Conservation (phyloP, 2,888 invertebrate species). For the Acleris laterana region DNA sequence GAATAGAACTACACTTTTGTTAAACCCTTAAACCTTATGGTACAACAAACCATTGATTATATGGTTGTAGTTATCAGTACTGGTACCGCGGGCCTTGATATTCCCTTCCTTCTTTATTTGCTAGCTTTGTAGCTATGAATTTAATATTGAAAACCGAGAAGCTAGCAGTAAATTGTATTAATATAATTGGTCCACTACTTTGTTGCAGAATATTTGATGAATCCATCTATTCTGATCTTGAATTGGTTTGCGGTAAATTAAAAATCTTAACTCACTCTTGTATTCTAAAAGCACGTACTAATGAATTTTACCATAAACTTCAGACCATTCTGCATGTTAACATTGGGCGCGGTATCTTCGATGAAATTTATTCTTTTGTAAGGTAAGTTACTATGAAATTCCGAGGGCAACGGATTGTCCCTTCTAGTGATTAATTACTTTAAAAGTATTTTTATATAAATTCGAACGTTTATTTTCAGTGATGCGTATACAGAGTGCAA, state of each 20-base stretch:
- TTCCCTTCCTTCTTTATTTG: too few species aligned
- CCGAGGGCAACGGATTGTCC: background rate
- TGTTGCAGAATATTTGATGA: conserved; percentile 85
- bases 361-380: conserved; percentile 82
- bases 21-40: too few species aligned
- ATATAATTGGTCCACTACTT: conserved; percentile 33
- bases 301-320: conserved; percentile 83
- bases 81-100: too few species aligned
- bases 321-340: conserved; percentile 80
- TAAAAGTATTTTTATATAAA: background rate
- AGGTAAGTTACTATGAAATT: conserved; percentile 56
- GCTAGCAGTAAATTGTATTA: too few species aligned
- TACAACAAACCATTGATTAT: too few species aligned
- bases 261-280: conserved; percentile 85
- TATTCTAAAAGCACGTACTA: conserved; percentile 84
- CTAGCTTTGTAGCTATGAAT: too few species aligned
- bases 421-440: background rate
- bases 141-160: too few species aligned
- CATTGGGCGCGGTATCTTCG: conserved; percentile 78
- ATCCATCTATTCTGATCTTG: conserved; percentile 85
- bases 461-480: conserved; percentile 57
- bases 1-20: background rate
- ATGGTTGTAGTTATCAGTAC: too few species aligned
- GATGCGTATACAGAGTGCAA: conserved; percentile 80
- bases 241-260: conserved; percentile 84